Base-by-base conservation (phyloP, 2,797 vertebrate genomes). In the Darevskia mixta region DNA sequence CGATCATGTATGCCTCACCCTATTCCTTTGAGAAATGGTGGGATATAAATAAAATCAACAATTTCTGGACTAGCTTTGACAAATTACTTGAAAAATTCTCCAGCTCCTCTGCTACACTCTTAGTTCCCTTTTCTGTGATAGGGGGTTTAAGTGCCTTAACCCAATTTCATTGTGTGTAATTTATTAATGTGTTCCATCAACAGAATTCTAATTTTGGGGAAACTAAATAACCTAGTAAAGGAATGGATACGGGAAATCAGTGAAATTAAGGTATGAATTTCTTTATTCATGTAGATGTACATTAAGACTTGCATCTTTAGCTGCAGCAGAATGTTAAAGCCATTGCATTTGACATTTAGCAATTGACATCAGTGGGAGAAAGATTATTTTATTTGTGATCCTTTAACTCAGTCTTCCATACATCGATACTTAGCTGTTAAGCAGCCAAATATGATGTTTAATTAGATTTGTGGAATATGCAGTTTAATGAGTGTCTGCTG, bases 221-320 rank as follows among this genome's bases (percentile, higher is more conserved):
- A 97, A 93, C 90, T 99, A 93, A 98, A 98, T 95, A 97, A 97
- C 64, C 94, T 98, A 88, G 98, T 98, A 80, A 98, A 98, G 92
- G 97, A 98, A 91, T 98, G 98, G 98, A 98, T 99, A 92, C 97
- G 95, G 81, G 98, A 98, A 93, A 98, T 98, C 94, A 98, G 98
- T 96, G 97, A 97, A 95, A 92, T 96, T 79, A 98, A 98, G 98
- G 98, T 98, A 97, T 92, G 95, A 38, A 45, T 73, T 1, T 85
- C 58, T 88, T 86, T 81, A 82, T 92, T 79, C 0, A 0, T 82
- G 55, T 9, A 78, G 80, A 92, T 66, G 23, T 15, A 0, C 8
- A 85, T 3, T 73, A 66, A 79, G n/a, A 61, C 4, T 83, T 2
- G 5, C 18, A 89, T 2, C 79, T 78, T 25, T 27, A 71, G 64